These are phyloP conservation scores for Saguinus midas DNA, from an alignment of 2,113 vertebrate species.

Conservation along the genomic window DNA sequence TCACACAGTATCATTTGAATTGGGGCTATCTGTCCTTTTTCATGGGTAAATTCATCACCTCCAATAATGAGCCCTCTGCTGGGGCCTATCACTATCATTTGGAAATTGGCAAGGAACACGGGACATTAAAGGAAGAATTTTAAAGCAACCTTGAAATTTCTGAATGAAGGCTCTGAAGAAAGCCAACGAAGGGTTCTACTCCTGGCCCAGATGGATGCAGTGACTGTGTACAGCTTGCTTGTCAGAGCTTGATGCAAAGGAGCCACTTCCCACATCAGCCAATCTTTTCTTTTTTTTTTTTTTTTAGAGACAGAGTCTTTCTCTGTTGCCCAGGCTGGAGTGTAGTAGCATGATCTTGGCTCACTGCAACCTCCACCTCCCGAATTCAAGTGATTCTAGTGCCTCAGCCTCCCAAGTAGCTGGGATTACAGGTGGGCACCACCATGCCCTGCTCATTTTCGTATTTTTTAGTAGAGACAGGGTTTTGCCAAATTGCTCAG, in stretches of 20 bases:
- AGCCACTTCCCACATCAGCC: not conserved
- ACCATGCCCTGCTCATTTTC: no score
- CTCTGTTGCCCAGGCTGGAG: no score
- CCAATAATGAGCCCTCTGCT: no score
- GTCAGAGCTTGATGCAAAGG: not conserved
- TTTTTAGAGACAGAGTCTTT: no score
- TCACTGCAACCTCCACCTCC: no score
- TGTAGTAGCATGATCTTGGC: no score
- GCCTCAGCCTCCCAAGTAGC: no score
- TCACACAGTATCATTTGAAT: not conserved
- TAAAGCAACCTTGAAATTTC: not conserved
- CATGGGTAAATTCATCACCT: not conserved
- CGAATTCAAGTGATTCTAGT: no score
- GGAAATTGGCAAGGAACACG: not conserved
- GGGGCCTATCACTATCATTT: not conserved
- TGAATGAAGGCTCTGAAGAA: not conserved
- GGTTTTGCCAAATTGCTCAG: no score
- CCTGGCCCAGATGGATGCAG: not conserved
- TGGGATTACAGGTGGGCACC: no score
- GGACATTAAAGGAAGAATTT: not conserved
- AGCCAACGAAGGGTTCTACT: not conserved
- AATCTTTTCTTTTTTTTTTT: not conserved
- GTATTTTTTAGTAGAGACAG: no score
- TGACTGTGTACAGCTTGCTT: rapidly evolving
- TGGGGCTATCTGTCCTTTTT: not conserved